phyloP scores from a whole-genome alignment of 2,888 invertebrate species.

The Sepioteuthis lessoniana region DNA sequence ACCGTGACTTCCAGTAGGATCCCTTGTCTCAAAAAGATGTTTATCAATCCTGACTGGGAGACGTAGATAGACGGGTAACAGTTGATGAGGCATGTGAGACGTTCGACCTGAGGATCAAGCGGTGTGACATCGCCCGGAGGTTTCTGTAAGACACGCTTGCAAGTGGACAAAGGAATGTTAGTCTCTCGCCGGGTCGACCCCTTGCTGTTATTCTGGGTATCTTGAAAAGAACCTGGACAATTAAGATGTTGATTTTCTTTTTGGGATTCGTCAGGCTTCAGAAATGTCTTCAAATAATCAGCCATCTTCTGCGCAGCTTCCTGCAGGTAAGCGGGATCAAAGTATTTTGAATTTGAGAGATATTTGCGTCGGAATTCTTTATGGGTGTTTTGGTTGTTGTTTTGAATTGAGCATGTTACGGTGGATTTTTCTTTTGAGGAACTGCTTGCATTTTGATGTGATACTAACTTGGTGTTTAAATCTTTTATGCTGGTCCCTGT shows the following conservation, averaged over 20 bases:
- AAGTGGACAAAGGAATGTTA: neutral
- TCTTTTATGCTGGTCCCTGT: neutral
- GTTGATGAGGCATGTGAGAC: constrained; percentile 35
- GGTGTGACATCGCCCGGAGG: neutral
- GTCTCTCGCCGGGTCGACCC: neutral
- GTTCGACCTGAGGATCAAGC: constrained; percentile 33
- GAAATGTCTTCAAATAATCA: neutral
- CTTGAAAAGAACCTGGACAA: neutral
- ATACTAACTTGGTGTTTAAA: neutral
- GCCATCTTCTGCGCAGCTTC: neutral
- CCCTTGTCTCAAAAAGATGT: constrained; percentile 73
- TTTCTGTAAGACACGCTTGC: neutral
- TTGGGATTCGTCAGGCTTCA: neutral
- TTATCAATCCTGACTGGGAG: constrained; percentile 74
- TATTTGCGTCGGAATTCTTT: neutral
- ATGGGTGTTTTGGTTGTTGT: neutral
- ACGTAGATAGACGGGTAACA: constrained; percentile 74
- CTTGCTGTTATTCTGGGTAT: neutral
- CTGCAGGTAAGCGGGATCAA: neutral
- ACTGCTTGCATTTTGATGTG: neutral
- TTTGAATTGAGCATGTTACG: neutral
- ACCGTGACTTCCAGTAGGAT: constrained; percentile 75
- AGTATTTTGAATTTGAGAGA: neutral
- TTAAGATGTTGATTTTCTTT: neutral
- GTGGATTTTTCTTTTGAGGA: neutral